These are phyloP conservation scores for Keiferia lycopersicella DNA, from an alignment of 2,888 invertebrate genomes.

Conservation along the genomic window DNA sequence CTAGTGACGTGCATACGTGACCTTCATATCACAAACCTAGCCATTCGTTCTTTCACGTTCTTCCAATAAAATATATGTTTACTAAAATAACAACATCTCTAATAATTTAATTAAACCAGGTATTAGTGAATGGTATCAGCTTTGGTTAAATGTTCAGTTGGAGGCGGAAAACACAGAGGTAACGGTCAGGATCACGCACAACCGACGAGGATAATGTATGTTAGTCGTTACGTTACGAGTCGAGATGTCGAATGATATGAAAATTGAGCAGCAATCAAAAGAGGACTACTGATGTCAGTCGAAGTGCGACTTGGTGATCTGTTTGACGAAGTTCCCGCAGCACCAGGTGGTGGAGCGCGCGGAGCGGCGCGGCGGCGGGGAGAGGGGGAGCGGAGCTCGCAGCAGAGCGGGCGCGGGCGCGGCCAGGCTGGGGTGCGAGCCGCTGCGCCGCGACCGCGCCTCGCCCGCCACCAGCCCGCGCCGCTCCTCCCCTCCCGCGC, in stretches of 20 bases:
- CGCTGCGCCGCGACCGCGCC: slow-evolving; percentile 49
- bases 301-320: slow-evolving; percentile 88
- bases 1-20: slow-evolving; percentile 16
- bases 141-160: slow-evolving; percentile 52
- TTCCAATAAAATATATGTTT: slow-evolving; percentile 9
- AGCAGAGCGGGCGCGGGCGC: slow-evolving; percentile 37
- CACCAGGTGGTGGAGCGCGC: slow-evolving; percentile 87
- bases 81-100: slow-evolving; percentile 14
- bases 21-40: slow-evolving; percentile 11
- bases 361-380: slow-evolving; percentile 59
- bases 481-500: slow-evolving; percentile 53
- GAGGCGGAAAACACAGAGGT: slow-evolving; percentile 44
- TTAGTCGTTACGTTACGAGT: slow-evolving; percentile 30
- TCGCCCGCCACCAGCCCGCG: slow-evolving; percentile 62
- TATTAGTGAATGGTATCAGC: slow-evolving; percentile 57
- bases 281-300: slow-evolving; percentile 77
- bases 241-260: slow-evolving; percentile 31
- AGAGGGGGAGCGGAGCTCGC: slow-evolving; percentile 40
- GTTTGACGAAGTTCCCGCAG: slow-evolving; percentile 89
- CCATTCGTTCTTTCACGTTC: background rate
- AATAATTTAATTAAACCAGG: slow-evolving; percentile 31
- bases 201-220: slow-evolving; percentile 38
- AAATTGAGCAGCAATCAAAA: slow-evolving; percentile 34
- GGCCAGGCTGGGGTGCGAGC: slow-evolving; percentile 33
- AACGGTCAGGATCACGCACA: slow-evolving; percentile 49